These are phyloP conservation scores for Campoletis sonorensis DNA, from an alignment of 1,140 invertebrate genomes.

Conservation along the genomic window DNA sequence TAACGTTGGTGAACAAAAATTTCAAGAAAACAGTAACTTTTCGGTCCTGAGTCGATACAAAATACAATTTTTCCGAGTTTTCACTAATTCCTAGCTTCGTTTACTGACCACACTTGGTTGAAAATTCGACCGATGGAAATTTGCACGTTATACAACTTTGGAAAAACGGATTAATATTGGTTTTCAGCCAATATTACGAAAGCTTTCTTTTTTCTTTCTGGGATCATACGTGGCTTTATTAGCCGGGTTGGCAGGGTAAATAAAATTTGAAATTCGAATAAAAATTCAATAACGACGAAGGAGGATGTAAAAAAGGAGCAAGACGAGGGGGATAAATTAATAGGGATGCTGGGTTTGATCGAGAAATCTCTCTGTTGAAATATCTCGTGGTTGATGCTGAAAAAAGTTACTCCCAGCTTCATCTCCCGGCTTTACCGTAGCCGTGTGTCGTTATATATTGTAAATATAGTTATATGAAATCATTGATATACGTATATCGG, in stretches of 20 bases:
- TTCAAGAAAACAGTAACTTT: no score
- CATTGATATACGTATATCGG: neutral
- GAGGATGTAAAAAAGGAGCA: neutral
- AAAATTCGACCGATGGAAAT: no score
- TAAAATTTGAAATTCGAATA: slow-evolving; percentile 2
- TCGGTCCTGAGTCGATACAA: no score
- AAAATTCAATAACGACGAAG: slow-evolving; percentile 6
- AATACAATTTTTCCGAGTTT: no score
- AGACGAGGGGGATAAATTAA: neutral
- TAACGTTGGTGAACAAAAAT: no score
- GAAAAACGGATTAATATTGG: no score
- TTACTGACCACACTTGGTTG: no score
- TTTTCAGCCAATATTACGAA: no score
- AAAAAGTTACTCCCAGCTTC: neutral
- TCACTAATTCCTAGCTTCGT: no score
- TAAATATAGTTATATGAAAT: neutral
- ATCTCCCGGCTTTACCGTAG: neutral
- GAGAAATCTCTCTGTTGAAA: slow-evolving; percentile 3
- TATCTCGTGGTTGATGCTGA: neutral
- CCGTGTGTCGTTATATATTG: slow-evolving; percentile 3
- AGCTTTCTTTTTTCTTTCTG: neutral
- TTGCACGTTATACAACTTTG: no score
- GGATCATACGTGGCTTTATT: no score
- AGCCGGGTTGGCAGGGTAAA: neutral
- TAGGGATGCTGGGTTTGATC: neutral